Conservation (phyloP, 2,797 vertebrate genomes). For the Thripadectes ignobilis region DNA sequence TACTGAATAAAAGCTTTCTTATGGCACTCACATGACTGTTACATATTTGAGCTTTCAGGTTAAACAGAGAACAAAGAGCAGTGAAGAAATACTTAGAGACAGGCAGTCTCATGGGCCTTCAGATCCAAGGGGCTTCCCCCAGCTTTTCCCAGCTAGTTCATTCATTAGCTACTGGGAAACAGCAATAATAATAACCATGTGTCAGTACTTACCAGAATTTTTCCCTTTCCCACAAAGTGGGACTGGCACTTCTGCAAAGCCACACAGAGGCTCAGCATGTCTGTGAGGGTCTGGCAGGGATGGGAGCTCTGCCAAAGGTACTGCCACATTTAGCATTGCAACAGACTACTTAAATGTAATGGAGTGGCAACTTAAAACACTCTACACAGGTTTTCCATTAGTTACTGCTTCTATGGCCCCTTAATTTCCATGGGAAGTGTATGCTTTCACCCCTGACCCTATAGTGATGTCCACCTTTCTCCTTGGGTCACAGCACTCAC, state of each 20-base stretch:
- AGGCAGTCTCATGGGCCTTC: neutral
- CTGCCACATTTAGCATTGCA: neutral
- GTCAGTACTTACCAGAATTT: neutral
- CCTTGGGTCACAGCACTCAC: neutral
- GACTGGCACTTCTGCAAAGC: neutral
- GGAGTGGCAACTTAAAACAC: neutral
- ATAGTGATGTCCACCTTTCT: rapidly evolving
- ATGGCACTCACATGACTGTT: neutral
- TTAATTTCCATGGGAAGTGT: neutral
- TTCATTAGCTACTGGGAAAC: neutral
- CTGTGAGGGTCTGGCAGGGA: neutral
- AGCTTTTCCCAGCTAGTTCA: neutral
- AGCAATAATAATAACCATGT: neutral
- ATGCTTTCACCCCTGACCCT: neutral
- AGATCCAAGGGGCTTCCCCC: too few species aligned
- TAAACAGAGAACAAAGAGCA: neutral
- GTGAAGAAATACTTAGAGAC: neutral
- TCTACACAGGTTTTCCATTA: neutral
- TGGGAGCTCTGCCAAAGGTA: neutral
- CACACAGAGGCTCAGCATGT: neutral
- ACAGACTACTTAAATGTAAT: neutral
- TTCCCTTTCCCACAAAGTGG: neutral
- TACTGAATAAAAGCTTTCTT: neutral
- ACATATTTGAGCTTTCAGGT: neutral
- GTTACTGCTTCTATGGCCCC: neutral